A percentile compares a stretch with the other conserved stretches of the same genome.
Evolutionary conservation across 2,113 vertebrate genomes (phyloP).

Genomic region (Falco punctatus): DNA sequence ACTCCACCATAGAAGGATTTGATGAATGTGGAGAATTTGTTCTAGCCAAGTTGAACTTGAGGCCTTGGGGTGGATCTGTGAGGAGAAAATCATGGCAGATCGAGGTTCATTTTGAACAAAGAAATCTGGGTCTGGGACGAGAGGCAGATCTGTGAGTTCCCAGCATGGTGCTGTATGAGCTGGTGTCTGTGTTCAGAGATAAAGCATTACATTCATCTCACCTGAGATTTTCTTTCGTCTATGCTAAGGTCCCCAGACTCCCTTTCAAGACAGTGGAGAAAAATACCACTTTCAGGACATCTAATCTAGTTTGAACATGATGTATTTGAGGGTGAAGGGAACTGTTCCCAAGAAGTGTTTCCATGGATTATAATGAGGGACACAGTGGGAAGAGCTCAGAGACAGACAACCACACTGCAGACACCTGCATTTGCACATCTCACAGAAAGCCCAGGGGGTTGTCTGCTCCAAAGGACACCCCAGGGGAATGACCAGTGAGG

Average conservation of each 20-base stretch:
- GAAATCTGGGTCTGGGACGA: background rate
- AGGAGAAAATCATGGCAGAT: background rate
- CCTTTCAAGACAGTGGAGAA: background rate
- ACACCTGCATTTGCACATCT: background rate
- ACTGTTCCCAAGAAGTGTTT: background rate
- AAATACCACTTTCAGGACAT: background rate
- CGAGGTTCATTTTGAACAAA: background rate
- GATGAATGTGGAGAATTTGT: background rate
- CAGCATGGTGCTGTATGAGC: background rate
- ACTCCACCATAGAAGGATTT: background rate
- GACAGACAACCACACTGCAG: background rate
- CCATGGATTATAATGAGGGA: background rate
- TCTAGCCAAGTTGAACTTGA: background rate
- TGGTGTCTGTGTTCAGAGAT: background rate
- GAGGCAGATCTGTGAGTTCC: background rate
- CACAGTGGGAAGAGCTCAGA: background rate
- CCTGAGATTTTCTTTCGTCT: background rate
- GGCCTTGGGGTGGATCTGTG: background rate
- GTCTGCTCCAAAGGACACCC: background rate
- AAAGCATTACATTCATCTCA: background rate
- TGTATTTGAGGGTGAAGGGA: background rate
- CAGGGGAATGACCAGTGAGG: fast-evolving
- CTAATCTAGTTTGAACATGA: background rate
- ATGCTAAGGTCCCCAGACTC: background rate
- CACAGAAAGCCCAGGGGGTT: background rate